Percentiles rank a stretch among this genome's conserved stretches.
phyloP scores from a whole-genome alignment of 2,113 vertebrate species.

The Benthochromis sp. region DNA sequence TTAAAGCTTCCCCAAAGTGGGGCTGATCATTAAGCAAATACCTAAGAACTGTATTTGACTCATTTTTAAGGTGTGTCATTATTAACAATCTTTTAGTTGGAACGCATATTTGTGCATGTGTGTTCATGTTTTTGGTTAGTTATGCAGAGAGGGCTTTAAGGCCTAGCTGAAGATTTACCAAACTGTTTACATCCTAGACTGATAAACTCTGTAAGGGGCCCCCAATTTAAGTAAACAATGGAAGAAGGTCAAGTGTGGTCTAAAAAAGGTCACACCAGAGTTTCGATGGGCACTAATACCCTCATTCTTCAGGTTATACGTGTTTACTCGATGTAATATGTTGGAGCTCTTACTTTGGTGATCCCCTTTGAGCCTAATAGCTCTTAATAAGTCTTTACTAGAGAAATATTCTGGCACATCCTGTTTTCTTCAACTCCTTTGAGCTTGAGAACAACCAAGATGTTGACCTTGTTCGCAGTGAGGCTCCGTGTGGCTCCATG shows the following conservation, averaged over 20 bases:
- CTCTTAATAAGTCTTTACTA: neutral
- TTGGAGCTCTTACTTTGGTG: neutral
- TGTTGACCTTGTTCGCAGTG: slow-evolving; percentile 22
- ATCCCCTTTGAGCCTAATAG: neutral
- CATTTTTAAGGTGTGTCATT: neutral
- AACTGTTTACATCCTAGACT: slow-evolving; percentile 24
- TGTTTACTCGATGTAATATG: neutral
- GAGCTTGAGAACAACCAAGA: neutral
- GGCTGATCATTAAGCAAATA: neutral
- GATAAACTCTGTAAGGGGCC: neutral
- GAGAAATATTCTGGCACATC: neutral
- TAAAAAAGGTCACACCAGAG: neutral
- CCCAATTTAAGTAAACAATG: neutral
- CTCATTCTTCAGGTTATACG: neutral
- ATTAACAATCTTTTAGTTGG: slow-evolving; percentile 9
- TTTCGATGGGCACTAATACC: neutral
- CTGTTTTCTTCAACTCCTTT: neutral
- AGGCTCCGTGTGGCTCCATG: slow-evolving; percentile 29
- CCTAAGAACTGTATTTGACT: neutral
- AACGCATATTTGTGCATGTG: neutral
- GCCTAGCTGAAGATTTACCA: slow-evolving; percentile 5
- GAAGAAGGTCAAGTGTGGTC: slow-evolving; percentile 25
- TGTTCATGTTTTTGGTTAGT: neutral
- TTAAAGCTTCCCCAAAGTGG: neutral
- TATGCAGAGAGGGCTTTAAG: neutral